Evolutionary conservation across 2,113 vertebrate genomes (phyloP).

Genomic region (Oxyruncus cristatus): DNA sequence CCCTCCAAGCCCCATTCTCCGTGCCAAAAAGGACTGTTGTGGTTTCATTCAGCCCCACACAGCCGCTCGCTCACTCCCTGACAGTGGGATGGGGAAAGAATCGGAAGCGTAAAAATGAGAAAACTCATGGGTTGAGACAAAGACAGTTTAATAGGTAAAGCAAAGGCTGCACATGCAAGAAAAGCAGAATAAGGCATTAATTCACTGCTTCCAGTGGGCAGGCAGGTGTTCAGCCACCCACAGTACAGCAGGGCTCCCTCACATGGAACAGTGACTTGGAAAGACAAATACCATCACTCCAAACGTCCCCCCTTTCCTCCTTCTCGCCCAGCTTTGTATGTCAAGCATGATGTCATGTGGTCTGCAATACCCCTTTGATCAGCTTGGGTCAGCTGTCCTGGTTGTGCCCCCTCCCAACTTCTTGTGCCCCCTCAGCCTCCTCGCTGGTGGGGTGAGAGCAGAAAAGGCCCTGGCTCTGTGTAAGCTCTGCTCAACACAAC

Average conservation of each 20-base stretch:
- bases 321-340: neutral
- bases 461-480: neutral
- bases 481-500: neutral
- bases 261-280: too few relatives aligned
- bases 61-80: neutral
- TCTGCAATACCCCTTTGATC: neutral
- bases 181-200: neutral
- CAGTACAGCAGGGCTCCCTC: neutral
- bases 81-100: neutral
- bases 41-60: neutral
- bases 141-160: neutral
- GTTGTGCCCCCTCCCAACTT: neutral
- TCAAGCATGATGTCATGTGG: neutral
- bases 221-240: neutral
- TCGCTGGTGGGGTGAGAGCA: neutral
- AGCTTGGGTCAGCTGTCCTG: neutral
- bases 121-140: neutral
- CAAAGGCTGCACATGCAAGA: neutral
- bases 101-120: neutral
- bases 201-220: neutral
- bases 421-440: neutral
- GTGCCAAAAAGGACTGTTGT: neutral
- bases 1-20: neutral
- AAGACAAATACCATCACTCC: neutral
- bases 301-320: rapidly evolving